Percentiles rank a stretch among this genome's conserved stretches.
These are phyloP conservation scores for Halictus ligatus DNA, from an alignment of 2,888 invertebrate genomes.

Conservation along the genomic window DNA sequence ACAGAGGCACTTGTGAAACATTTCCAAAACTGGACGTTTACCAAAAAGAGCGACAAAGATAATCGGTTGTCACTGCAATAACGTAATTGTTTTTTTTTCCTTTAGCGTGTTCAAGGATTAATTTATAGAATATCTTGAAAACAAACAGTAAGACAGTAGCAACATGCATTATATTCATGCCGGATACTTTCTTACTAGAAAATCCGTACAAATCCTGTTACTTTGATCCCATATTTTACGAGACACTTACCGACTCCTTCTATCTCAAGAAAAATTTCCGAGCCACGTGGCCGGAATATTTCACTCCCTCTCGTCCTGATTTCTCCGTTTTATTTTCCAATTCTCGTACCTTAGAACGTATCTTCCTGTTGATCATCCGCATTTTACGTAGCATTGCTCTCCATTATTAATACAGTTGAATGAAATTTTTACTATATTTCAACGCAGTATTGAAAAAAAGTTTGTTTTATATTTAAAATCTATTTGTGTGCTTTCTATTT, in stretches of 20 bases:
- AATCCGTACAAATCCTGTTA: conserved; percentile 19
- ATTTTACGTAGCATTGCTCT: conserved; percentile 38
- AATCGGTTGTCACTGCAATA: neutral
- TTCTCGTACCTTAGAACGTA: conserved; percentile 35
- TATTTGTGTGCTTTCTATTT: no score
- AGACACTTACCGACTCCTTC: conserved; percentile 23
- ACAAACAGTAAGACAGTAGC: neutral
- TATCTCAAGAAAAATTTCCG: conserved; percentile 37
- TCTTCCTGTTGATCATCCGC: conserved; percentile 28
- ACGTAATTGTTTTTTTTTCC: neutral
- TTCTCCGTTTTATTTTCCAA: conserved; percentile 43
- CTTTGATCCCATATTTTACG: conserved; percentile 35
- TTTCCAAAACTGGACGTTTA: neutral
- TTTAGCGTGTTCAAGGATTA: no score
- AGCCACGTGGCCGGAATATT: conserved; percentile 47
- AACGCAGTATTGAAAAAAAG: no score
- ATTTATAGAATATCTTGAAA: neutral
- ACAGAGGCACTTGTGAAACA: neutral
- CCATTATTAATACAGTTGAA: neutral
- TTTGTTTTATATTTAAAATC: no score
- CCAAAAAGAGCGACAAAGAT: neutral
- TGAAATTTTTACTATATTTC: neutral
- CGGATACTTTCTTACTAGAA: conserved; percentile 1
- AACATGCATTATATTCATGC: neutral
- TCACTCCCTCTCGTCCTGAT: conserved; percentile 21